Percentiles rank a stretch among this genome's conserved stretches.
Conservation (phyloP, 1,140 invertebrate species). For the Drosophila guanche region DNA sequence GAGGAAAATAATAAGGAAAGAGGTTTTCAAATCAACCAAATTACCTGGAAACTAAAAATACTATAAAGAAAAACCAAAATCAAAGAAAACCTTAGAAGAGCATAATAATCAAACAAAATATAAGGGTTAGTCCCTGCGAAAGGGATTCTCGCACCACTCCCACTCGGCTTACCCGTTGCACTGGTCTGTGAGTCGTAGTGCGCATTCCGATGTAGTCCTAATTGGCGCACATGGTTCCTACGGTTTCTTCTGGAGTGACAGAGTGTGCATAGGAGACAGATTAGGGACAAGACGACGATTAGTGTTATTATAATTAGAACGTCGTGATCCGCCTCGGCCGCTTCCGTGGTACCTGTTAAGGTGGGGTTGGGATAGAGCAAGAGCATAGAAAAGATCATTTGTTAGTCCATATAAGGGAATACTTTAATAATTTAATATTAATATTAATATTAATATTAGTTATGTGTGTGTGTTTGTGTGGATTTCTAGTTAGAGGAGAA, state of each 20-base stretch:
- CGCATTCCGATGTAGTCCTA: slow-evolving; percentile 82
- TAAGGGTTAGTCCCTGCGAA: not conserved
- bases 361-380: slow-evolving; percentile 22
- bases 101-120: slow-evolving; percentile 2
- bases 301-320: slow-evolving; percentile 84
- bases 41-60: slow-evolving; percentile 60
- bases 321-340: slow-evolving; percentile 84
- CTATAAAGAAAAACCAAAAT: slow-evolving; percentile 42
- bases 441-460: slow-evolving; percentile 13
- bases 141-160: rapidly evolving
- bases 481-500: slow-evolving; percentile 30
- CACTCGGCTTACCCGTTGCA: slow-evolving; percentile 70
- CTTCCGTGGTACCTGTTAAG: slow-evolving; percentile 83
- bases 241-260: slow-evolving; percentile 84
- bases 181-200: slow-evolving; percentile 83
- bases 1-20: not conserved
- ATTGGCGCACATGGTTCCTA: slow-evolving; percentile 78
- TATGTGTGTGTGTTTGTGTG: slow-evolving; percentile 20
- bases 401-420: slow-evolving; percentile 5
- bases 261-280: slow-evolving; percentile 84
- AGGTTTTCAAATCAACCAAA: not conserved
- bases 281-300: slow-evolving; percentile 84
- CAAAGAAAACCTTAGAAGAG: slow-evolving; percentile 61
- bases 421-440: not conserved
- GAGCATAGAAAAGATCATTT: slow-evolving; percentile 20